phyloP scores from a whole-genome alignment of 2,113 vertebrate species.

The Crypturellus undulatus region DNA sequence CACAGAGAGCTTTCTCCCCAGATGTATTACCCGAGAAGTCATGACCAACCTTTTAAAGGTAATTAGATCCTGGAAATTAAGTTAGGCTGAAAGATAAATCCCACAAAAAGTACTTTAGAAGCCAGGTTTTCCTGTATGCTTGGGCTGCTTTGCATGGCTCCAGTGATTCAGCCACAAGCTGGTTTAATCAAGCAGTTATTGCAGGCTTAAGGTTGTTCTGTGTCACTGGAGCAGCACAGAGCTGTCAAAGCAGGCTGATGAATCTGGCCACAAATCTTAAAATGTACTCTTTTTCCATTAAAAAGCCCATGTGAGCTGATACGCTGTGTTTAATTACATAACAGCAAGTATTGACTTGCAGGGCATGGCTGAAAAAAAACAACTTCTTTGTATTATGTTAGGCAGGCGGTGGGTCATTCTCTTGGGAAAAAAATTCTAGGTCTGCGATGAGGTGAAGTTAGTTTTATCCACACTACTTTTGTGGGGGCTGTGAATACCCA shows the following conservation, averaged over 20 bases:
- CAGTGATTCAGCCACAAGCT: background rate
- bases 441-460: slow-evolving; percentile 15
- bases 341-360: slow-evolving; percentile 49
- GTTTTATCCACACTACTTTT: background rate
- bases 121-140: background rate
- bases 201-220: slow-evolving; percentile 38
- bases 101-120: background rate
- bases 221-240: slow-evolving; percentile 39
- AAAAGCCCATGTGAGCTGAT: slow-evolving; percentile 22
- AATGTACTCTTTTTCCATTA: slow-evolving; percentile 3
- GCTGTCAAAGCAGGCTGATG: background rate
- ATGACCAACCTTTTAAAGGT: background rate
- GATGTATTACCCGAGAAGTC: background rate
- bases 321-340: slow-evolving; percentile 38
- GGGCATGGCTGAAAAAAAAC: background rate
- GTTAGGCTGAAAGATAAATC: background rate
- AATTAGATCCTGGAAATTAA: background rate
- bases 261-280: slow-evolving; percentile 46
- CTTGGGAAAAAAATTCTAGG: background rate
- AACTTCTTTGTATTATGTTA: slow-evolving; percentile 26
- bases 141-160: background rate
- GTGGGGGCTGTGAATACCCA: background rate
- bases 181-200: slow-evolving; percentile 12
- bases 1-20: background rate
- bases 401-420: background rate